Percentiles rank a stretch among this genome's conserved stretches.
These are phyloP conservation scores for Zootermopsis nevadensis DNA, from an alignment of 2,888 invertebrate species.

Conservation along the genomic window DNA sequence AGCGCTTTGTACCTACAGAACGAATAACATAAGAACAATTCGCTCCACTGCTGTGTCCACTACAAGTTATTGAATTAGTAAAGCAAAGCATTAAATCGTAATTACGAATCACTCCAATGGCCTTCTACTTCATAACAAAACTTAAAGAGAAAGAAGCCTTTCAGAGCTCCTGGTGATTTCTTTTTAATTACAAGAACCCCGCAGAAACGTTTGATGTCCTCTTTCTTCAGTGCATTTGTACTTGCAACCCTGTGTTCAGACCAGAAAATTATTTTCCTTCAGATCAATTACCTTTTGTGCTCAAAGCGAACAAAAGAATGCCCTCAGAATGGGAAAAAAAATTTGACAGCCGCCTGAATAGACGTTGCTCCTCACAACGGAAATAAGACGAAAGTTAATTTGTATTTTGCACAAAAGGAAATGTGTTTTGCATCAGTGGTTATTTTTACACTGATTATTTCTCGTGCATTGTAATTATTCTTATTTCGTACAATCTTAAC, in stretches of 20 bases:
- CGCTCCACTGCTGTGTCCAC: no score
- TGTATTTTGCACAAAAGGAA: conserved; percentile 3
- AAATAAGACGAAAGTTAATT: conserved; percentile 1
- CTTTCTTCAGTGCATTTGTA: conserved; percentile 1
- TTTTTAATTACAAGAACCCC: background rate
- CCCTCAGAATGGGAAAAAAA: background rate
- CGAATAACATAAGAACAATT: no score
- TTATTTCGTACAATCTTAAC: background rate
- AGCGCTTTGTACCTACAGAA: no score
- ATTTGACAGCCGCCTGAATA: background rate
- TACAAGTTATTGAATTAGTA: no score
- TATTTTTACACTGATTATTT: conserved; percentile 1
- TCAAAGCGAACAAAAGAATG: background rate
- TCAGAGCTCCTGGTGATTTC: no score
- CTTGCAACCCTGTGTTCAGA: background rate
- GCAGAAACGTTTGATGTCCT: background rate
- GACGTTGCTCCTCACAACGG: background rate
- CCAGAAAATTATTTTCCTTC: conserved; percentile 7
- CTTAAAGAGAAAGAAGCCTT: no score
- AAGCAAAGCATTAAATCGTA: background rate
- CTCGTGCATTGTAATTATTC: background rate
- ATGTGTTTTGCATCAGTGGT: background rate
- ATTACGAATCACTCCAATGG: background rate
- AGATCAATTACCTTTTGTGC: conserved; percentile 16
- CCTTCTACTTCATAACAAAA: no score